Evolutionary conservation across 2,113 vertebrate genomes (phyloP), one percentile per base, ranked within the genome.

Genomic region (Sinocyclocheilus anshuiensis): DNA sequence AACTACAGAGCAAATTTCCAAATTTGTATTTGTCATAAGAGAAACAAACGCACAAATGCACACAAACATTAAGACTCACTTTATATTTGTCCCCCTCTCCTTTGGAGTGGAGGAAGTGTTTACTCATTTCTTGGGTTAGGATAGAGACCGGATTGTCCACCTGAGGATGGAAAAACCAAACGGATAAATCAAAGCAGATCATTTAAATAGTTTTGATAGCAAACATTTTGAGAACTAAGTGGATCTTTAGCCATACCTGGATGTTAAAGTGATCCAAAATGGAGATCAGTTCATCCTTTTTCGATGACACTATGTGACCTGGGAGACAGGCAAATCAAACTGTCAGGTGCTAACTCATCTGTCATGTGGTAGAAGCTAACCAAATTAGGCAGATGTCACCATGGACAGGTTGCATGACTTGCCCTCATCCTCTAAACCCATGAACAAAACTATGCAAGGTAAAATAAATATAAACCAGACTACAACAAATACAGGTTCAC

Each of bases 71-170:
- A 29, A 29, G 71, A 87, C 93, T 95, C 91, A 98, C 98, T 96
- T 96, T 99, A 87, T 99, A 99, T 89, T 99, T 99, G 91, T 99
- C 98, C 1, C 94, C 95, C 84, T 97, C 97, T 91, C 97, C 97
- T 96, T 98, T 99, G 11, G 97, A 97, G 80, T 99, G 98, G 1
- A 99, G 92, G 88, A 99, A 99, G 88, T 96, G 95, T 90, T 99
- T 99, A 92, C 98, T 99, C 98, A 99, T 99, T 87, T 99, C 98
- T 92, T 99, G 98, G 18, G 97, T 99, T 86, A 99, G 95, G 91
- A 99, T 92, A 67, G 97, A 97, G 84, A 99, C 95, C 1, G 98
- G 98, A 91, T 99, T 99, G 94, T 99, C 97, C 61, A 99, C 97
- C 98, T 99, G 88, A 63, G 91, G 87, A 33, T 83, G 76, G 55